Evolutionary conservation across 1,140 invertebrate genomes (phyloP), one percentile per base, ranked within the genome.

Genomic region (Anoplolepis gracilipes): DNA sequence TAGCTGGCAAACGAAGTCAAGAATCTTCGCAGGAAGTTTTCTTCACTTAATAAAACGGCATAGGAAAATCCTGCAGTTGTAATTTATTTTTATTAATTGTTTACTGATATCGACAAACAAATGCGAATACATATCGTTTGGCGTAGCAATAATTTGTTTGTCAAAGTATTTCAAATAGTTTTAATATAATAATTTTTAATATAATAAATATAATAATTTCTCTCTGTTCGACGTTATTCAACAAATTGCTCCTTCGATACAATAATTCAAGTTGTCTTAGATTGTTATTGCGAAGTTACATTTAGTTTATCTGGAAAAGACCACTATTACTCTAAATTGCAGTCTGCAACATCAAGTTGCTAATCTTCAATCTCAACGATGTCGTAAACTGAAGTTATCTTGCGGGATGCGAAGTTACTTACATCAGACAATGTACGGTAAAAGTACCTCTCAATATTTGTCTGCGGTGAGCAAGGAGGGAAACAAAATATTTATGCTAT

Each of bases 51-150:
- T 59, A 16, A 30, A 39, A 75, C 67, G 61, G 22, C 49, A 33
- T 39, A 53, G 2, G 36, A 13, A 30, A 69, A 4, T 69, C 1
- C 13, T 42, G 4, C 11, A 5, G 8, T 11, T 36, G 7, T 84
- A 78, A 84, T 85, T 55, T 64, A 73, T 78, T 36, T 72, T 69
- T 11, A 6, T 84, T 84, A 87, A 88, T 87, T 33, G 53, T 53
- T 87, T 36, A 19, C 11, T 36, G 36, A 78, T n/a, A n/a, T 75
- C 28, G 19, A 7, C 1, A 36, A 11, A 22, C 11, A 67, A 30
- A 55, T 28, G 78, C 59, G 10, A n/a, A 39, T 78, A 36, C 11
- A 4, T 46, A 75, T 75, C 5, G 10, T 2, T 10, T 2, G 33
- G 8, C 33, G 46, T 0, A 22, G 5, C 22, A 49, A 33, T 25